Conservation (phyloP, 2,888 invertebrate species). For the Eueremaeus valkanovi region DNA sequence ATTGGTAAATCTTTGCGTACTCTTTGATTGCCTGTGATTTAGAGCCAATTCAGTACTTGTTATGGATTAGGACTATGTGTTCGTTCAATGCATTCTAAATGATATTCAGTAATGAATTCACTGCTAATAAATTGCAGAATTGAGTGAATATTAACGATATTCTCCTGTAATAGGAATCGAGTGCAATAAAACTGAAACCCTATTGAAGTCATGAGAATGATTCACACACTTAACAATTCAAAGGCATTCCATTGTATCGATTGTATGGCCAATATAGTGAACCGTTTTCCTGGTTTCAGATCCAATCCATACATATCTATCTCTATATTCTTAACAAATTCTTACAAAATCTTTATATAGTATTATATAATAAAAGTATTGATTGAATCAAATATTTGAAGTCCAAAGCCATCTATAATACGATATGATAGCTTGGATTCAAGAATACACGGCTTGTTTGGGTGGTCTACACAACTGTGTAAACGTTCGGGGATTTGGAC, state of each 20-base stretch:
- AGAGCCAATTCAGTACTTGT: background rate
- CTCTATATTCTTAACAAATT: background rate
- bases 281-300: background rate
- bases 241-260: background rate
- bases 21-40: too few relatives aligned
- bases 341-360: background rate
- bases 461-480: background rate
- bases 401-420: background rate
- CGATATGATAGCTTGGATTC: background rate
- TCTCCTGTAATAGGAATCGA: background rate
- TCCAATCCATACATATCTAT: background rate
- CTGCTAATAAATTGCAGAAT: background rate
- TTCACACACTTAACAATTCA: conserved; percentile 20
- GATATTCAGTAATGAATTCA: background rate
- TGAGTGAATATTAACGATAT: background rate
- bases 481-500: background rate
- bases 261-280: background rate
- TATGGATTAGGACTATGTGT: too few relatives aligned
- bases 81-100: background rate
- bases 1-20: too few relatives aligned
- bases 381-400: conserved; percentile 1
- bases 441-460: background rate
- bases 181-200: background rate
- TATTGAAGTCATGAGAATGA: background rate
- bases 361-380: background rate